Evolutionary conservation across 2,888 invertebrate genomes (phyloP), one percentile per base, ranked within the genome.

Genomic region (Loripinus fragilis): DNA sequence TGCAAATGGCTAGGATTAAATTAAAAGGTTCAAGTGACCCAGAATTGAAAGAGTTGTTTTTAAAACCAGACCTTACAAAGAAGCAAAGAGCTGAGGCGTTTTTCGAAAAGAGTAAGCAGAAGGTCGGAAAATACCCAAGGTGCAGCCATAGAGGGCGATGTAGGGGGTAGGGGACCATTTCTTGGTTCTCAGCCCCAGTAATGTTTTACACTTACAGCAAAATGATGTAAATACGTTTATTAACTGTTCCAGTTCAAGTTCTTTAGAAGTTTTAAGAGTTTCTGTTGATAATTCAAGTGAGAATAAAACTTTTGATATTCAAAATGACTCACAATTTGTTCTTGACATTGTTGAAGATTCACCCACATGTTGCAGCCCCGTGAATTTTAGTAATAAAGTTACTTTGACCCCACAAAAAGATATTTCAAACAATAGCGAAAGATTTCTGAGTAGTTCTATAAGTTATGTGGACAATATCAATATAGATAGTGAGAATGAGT

Each of bases 21-120:
- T 17, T 55, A 7, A 55, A 25, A n/a, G n/a, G n/a, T n/a, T n/a
- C n/a, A n/a, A n/a, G n/a, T n/a, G n/a, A n/a, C n/a, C n/a, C n/a
- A n/a, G 38, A 35, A 10, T 35, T 2, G 8, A 66, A 35, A 66
- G 20, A 41, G 3, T 5, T 66, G 15, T 66, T n/a, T 23, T 66
- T 66, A 8, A 8, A 66, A 7, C 35, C 66, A 23, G 66, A 66
- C 38, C 20, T 66, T 8, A 66, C 66, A n/a, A 66, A 66, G 20
- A 35, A 35, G 10, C 66, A 66, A n/a, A 66, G 66, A n/a, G 23
- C 12, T 35, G 66, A 66, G 41, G 66, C 66, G n/a, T 66, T 66
- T n/a, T 25, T 7, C 25, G 5, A 55, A 17, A 17, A 55, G 55
- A 20, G 55, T 28, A 55, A 55, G 23, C 10, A 55, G 55, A 20